phyloP scores from a whole-genome alignment of 2,113 vertebrate genomes.

The Trichechus manatus region DNA sequence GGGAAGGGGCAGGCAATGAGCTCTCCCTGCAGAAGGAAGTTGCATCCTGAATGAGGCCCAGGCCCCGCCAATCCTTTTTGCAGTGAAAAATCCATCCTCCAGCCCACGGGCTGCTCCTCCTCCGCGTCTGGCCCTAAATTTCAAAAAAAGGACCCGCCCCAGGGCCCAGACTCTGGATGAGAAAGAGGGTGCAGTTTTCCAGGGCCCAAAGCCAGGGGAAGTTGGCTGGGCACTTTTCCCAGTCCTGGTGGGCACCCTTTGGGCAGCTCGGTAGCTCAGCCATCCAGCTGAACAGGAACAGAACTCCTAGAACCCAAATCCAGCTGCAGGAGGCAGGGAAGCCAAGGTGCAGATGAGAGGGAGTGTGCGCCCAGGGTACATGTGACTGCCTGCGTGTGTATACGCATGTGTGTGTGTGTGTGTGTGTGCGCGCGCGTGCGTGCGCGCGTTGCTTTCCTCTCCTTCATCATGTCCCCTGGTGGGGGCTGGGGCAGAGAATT shows the following conservation, averaged over 20 bases:
- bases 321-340: neutral
- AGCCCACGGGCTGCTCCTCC: constrained; percentile 38
- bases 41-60: neutral
- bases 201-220: constrained; percentile 75
- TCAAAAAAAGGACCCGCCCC: constrained; percentile 4
- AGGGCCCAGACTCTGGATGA: constrained; percentile 58
- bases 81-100: constrained; percentile 26
- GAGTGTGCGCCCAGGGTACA: neutral
- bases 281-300: neutral
- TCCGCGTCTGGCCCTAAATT: neutral
- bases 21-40: neutral
- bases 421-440: neutral
- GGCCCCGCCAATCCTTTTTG: neutral
- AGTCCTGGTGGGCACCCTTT: constrained; percentile 62
- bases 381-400: neutral
- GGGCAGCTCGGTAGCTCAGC: neutral
- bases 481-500: constrained; percentile 72
- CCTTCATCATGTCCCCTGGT: constrained; percentile 52
- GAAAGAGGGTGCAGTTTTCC: constrained; percentile 65
- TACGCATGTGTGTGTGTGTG: neutral
- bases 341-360: neutral
- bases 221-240: constrained; percentile 68
- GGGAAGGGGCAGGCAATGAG: neutral
- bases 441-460: constrained; percentile 21
- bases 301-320: constrained; percentile 25